phyloP scores from a whole-genome alignment of 2,888 invertebrate genomes.

The Ypsolopha scabrella region DNA sequence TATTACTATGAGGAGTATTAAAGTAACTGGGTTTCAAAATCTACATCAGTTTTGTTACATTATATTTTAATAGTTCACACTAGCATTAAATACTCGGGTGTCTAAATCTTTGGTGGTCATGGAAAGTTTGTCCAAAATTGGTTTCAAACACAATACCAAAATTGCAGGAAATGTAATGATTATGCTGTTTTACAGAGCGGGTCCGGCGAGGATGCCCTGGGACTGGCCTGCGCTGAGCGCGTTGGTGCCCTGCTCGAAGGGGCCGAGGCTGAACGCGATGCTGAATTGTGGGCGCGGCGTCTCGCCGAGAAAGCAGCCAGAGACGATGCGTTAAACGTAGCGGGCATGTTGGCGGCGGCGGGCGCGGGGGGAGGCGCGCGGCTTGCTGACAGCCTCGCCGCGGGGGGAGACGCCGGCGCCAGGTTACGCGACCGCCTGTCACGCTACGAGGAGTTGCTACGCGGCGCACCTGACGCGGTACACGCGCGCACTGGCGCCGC shows the following conservation, averaged over 20 bases:
- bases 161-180: too few species aligned
- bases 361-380: constrained; percentile 54
- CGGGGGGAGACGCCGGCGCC: constrained; percentile 46
- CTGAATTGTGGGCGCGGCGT: constrained; percentile 75
- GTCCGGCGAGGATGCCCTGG: constrained; percentile 59
- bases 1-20: too few species aligned
- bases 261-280: constrained; percentile 90
- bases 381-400: constrained; percentile 81
- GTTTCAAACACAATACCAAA: too few species aligned
- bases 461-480: constrained; percentile 43
- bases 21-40: too few species aligned
- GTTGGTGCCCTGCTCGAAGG: constrained; percentile 79
- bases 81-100: too few species aligned
- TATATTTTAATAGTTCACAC: too few species aligned
- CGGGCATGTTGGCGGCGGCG: constrained; percentile 77
- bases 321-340: constrained; percentile 75
- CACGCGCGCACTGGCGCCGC: constrained; percentile 46
- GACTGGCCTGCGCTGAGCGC: constrained; percentile 78
- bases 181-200: too few species aligned
- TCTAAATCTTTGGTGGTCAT: too few species aligned
- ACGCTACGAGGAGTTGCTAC: constrained; percentile 80
- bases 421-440: constrained; percentile 68
- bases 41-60: too few species aligned
- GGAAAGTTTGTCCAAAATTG: too few species aligned
- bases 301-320: constrained; percentile 88